phyloP scores from a whole-genome alignment of 2,888 invertebrate species.

The Andrena haemorrhoa region DNA sequence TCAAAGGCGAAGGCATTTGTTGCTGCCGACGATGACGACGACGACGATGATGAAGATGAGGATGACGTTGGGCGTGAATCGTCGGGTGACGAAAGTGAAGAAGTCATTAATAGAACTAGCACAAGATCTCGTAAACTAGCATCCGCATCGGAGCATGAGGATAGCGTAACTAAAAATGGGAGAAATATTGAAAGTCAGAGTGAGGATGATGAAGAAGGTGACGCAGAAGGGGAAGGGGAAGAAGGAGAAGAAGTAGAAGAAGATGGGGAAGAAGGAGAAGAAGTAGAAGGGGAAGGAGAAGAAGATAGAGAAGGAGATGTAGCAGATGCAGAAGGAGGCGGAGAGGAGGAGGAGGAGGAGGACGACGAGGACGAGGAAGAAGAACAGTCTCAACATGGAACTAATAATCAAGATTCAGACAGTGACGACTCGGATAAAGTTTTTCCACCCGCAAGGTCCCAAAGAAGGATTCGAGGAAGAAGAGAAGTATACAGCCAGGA shows the following conservation, averaged over 20 bases:
- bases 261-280: conserved; percentile 56
- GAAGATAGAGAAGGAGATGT: conserved; percentile 28
- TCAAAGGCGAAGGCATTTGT: conserved; percentile 67
- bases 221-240: conserved; percentile 41
- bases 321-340: conserved; percentile 51
- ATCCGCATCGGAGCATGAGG: conserved; percentile 44
- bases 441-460: conserved; percentile 62
- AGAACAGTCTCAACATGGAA: conserved; percentile 54
- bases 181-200: conserved; percentile 57
- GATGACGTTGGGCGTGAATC: conserved; percentile 68
- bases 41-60: conserved; percentile 65
- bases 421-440: conserved; percentile 74
- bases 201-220: conserved; percentile 54
- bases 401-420: conserved; percentile 65
- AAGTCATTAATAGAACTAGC: conserved; percentile 72
- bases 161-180: conserved; percentile 45
- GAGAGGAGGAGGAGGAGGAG: conserved; percentile 50
- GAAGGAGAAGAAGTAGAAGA: conserved; percentile 60
- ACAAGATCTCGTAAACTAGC: conserved; percentile 72
- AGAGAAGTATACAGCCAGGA: conserved; percentile 69
- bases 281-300: conserved; percentile 57
- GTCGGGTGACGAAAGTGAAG: conserved; percentile 76
- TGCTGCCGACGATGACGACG: conserved; percentile 71
- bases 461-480: conserved; percentile 65
- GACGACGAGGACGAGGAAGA: conserved; percentile 59